Conservation (phyloP, 2,888 invertebrate genomes). For the Philonicus albiceps region DNA sequence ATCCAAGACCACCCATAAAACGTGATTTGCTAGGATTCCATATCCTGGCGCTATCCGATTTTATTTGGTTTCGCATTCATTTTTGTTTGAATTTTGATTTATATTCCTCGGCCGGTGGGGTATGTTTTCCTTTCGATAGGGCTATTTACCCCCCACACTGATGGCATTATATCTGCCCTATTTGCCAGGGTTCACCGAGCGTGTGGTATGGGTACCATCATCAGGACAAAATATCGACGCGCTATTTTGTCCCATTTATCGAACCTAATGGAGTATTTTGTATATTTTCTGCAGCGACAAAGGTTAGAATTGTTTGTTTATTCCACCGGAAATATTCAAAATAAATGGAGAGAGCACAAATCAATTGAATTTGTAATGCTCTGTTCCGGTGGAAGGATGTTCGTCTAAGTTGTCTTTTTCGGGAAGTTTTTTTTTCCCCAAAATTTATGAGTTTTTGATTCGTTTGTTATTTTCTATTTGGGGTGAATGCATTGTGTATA, state of each 20-base stretch:
- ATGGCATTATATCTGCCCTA: slow-evolving; percentile 26
- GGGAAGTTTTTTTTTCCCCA: slow-evolving; percentile 8
- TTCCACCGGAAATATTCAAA: slow-evolving; percentile 36
- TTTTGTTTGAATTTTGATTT: slow-evolving; percentile 30
- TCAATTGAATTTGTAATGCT: slow-evolving; percentile 37
- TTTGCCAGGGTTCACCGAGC: slow-evolving; percentile 2
- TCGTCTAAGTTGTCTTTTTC: slow-evolving; percentile 13
- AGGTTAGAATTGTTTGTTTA: slow-evolving; percentile 36
- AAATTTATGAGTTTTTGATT: slow-evolving; percentile 21
- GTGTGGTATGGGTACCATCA: background rate
- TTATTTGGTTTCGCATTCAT: background rate
- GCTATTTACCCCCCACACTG: slow-evolving; percentile 9
- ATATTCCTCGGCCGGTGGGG: background rate
- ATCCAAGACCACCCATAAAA: slow-evolving; percentile 18
- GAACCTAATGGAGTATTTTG: slow-evolving; percentile 27
- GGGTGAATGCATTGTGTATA: background rate
- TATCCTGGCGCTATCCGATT: background rate
- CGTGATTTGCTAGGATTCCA: background rate
- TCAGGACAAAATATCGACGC: background rate
- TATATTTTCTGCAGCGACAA: slow-evolving; percentile 15
- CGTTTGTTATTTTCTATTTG: background rate
- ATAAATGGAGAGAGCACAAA: slow-evolving; percentile 38
- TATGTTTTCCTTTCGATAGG: slow-evolving; percentile 15
- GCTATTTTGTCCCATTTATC: slow-evolving; percentile 23
- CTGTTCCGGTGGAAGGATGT: slow-evolving; percentile 33